Base-by-base conservation (phyloP, 2,113 vertebrate species). In the Anarrhichthys ocellatus region DNA sequence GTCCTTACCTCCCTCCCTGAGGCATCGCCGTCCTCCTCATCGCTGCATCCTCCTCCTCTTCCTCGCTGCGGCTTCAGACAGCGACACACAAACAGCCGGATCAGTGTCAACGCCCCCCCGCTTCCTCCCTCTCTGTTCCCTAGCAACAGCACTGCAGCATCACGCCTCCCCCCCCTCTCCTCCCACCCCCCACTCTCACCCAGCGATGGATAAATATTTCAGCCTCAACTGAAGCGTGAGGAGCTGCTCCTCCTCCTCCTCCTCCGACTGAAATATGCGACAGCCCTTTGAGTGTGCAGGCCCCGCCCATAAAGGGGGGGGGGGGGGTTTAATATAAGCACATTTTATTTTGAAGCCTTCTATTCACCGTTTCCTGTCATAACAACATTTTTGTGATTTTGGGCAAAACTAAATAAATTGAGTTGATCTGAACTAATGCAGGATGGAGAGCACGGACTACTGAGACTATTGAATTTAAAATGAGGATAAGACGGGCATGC, bases 121-220 rank as follows among this genome's bases (percentile, higher is more conserved):
- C 78, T 86, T 79, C 81, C 83, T 81, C 72, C 80, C 80, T 64
- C 78, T 66, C 90, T 75, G 86, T 93, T 81, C 89, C 92, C 88
- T 95, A 91, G 95, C 93, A 95, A 96, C 94, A 80, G 91, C 59
- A 85, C 90, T 90, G 58, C 58, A 29, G 90, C 87, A 87, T 90
- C 89, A 81, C 64, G 63, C 70, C 77, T 65, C 81, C 76, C 56
- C 32, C 32, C 32, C 32, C 46, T 76, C 67, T 9, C 80, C 79
- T 34, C 5, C 71, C 85, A 52, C 32, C 58, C 29, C 78, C 58
- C 50, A 76, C 68, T 11, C 78, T 72, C 40, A 2, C 68, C 83
- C 62, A 34, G 52, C 15, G 4, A 36, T 32, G 8, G 88, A 93
- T 93, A 80, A 93, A 95, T 94, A 93, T 94, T 94, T 94, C 78